Evolutionary conservation across 2,797 vertebrate species (phyloP).

Genomic region (Sebastes itinus): DNA sequence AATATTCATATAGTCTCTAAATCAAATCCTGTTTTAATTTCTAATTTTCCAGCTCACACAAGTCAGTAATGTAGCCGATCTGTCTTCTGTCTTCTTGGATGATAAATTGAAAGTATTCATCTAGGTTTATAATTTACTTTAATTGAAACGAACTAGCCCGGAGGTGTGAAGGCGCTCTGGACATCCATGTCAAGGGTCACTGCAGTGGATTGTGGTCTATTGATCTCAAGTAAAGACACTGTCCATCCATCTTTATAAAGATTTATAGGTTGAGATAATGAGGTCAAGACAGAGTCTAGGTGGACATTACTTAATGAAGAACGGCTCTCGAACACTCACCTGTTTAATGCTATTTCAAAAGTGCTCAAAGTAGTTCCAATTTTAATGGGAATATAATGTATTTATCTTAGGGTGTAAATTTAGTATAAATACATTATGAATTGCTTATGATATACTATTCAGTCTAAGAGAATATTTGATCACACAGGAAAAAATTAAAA

Average conservation of each 20-base stretch:
- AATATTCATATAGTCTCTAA: not conserved
- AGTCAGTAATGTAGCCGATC: not conserved
- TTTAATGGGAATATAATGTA: not conserved
- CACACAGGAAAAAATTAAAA: not conserved
- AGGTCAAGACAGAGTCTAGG: conserved; percentile 33
- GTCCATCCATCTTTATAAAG: not conserved
- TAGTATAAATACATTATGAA: not conserved
- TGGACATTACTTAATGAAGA: conserved; percentile 42
- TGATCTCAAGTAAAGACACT: conserved; percentile 3
- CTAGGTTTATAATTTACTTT: not conserved
- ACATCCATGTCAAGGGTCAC: conserved; percentile 18
- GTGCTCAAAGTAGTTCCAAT: not conserved
- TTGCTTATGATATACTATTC: not conserved
- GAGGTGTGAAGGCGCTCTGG: not conserved
- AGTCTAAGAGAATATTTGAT: not conserved
- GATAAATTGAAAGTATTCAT: not conserved
- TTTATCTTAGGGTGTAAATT: not conserved
- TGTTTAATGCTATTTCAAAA: not conserved
- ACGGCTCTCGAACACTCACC: not conserved
- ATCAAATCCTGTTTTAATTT: not conserved
- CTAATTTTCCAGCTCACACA: not conserved
- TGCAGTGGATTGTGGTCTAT: conserved; percentile 7
- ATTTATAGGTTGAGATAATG: conserved; percentile 55
- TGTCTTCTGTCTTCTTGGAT: not conserved
- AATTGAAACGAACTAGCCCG: not conserved